Percentiles rank a stretch among this genome's conserved stretches.
These are phyloP conservation scores for Drosophila azteca DNA, from an alignment of 1,140 invertebrate species.

Conservation along the genomic window DNA sequence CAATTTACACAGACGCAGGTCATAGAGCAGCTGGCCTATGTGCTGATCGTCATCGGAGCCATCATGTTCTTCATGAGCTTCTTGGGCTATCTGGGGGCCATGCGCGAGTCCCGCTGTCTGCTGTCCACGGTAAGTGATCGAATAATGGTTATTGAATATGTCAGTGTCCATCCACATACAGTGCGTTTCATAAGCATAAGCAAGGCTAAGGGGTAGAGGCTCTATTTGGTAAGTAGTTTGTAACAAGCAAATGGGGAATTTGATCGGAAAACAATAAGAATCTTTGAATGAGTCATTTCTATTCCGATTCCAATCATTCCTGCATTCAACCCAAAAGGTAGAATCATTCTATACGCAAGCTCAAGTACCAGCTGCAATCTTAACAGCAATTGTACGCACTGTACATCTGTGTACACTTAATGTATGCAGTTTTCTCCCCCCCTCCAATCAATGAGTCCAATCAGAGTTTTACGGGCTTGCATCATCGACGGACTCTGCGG, in stretches of 20 bases:
- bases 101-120: slow-evolving; percentile 92
- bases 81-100: slow-evolving; percentile 93
- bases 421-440: slow-evolving; percentile 5
- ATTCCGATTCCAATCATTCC: too few species aligned
- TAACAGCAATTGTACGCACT: background rate
- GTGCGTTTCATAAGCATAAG: background rate
- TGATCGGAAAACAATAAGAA: too few species aligned
- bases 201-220: background rate
- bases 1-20: slow-evolving; percentile 86
- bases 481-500: slow-evolving; percentile 22
- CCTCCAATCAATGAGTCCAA: slow-evolving; percentile 36
- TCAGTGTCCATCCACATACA: background rate
- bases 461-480: slow-evolving; percentile 44
- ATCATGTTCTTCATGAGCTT: slow-evolving; percentile 93
- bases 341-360: too few species aligned
- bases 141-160: slow-evolving; percentile 7
- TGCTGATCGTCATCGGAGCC: slow-evolving; percentile 91
- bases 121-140: slow-evolving; percentile 88
- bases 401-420: slow-evolving; percentile 27
- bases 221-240: background rate
- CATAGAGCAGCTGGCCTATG: slow-evolving; percentile 87
- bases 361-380: too few species aligned
- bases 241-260: too few species aligned
- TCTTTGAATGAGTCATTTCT: too few species aligned
- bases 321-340: too few species aligned